Conservation (phyloP, 2,888 invertebrate genomes). For the Drosophila siamana region DNA sequence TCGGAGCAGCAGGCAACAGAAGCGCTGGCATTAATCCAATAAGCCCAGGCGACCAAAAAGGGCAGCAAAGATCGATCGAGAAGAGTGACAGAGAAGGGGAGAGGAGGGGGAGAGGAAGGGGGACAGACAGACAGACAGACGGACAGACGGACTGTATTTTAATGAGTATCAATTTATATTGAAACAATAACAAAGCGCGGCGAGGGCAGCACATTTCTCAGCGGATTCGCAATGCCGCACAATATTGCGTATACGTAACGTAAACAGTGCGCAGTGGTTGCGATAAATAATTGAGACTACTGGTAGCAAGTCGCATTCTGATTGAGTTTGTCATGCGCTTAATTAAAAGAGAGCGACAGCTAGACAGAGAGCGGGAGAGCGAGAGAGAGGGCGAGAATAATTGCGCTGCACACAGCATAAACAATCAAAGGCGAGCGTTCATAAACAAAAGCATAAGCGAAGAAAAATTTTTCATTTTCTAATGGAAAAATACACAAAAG, state of each 20-base stretch:
- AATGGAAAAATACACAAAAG: constrained; percentile 57
- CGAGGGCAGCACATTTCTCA: constrained; percentile 29
- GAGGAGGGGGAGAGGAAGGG: background rate
- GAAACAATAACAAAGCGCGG: constrained; percentile 51
- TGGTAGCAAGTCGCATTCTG: constrained; percentile 29
- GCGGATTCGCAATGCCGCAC: constrained; percentile 24
- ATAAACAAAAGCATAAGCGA: constrained; percentile 47
- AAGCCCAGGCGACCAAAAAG: constrained; percentile 51
- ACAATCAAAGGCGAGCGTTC: constrained; percentile 52
- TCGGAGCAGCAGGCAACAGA: constrained; percentile 45
- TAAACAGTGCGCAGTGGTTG: constrained; percentile 32
- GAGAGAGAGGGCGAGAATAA: constrained; percentile 58
- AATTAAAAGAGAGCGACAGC: constrained; percentile 66
- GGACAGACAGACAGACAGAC: background rate
- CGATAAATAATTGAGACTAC: constrained; percentile 45
- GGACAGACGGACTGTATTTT: constrained; percentile 35
- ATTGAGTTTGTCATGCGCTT: constrained; percentile 53
- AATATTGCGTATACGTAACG: constrained; percentile 60
- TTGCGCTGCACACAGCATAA: constrained; percentile 65
- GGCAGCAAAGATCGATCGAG: background rate
- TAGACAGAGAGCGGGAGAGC: background rate
- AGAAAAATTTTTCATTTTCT: constrained; percentile 55
- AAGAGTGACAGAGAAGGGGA: background rate
- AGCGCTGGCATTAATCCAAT: constrained; percentile 69
- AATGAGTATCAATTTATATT: constrained; percentile 71